Base-by-base conservation (phyloP, 2,797 vertebrate genomes). In the Diplodus sargus region DNA sequence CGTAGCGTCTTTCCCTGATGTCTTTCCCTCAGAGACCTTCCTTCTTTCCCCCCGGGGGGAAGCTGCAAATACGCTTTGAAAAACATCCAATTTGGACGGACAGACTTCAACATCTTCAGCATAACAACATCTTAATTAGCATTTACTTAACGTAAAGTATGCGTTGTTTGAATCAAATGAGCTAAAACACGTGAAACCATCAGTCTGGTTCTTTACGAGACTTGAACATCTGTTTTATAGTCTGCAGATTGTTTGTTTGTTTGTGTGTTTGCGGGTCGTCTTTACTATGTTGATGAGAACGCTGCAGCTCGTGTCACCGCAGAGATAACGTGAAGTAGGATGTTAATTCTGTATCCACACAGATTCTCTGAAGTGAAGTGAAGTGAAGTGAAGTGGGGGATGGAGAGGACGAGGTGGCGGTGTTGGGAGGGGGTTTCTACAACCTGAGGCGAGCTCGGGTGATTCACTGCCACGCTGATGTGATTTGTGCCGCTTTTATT, bases 401-500 rank as follows among this genome's bases (percentile, higher is more conserved):
- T 59, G 63, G 34, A n/a, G 57, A 42, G 42, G 47, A 20, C 0
- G 45, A 48, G 60, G 25, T 28, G 67, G 67, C 28, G 62, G 34
- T 6, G 56, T 14, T 58, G 70, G 56, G 28, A 45, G 39, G 30
- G 62, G 7, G 11, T 7, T 42, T 68, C 43, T 52, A 15, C 76
- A 25, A 74, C 90, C 82, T 59, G 81, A 85, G 91, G 84, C 74
- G 15, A 91, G 78, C 80, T 85, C 76, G 51, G 57, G 86, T 91
- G 89, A 92, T 80, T 91, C 87, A 87, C 79, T 58, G 47, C 62
- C 4, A 49, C 49, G 13, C 79, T 84, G 78, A 89, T 85, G 84
- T 76, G 85, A 91, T 90, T 85, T 86, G 79, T 25, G 77, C 82
- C 82, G 83, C 81, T 85, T 85, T 87, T 83, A 76, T 90, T 91